Evolutionary conservation across 2,797 vertebrate species (phyloP), one percentile per base, ranked within the genome.

Genomic region (Amphiprion clarkii): DNA sequence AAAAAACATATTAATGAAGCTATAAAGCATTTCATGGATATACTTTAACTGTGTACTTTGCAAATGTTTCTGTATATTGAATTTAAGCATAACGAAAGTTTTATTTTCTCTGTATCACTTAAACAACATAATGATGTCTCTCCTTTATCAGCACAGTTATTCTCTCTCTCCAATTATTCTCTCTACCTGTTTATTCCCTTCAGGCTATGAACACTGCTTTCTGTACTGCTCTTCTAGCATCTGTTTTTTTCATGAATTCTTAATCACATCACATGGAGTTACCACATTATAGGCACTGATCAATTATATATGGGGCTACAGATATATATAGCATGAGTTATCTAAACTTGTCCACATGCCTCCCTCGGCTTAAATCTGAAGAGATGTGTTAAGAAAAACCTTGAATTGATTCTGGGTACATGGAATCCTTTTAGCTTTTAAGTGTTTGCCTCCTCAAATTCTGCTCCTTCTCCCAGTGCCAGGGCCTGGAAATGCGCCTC

Each of bases 161-260:
- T 51, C 48, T 3, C 9, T 51, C 48, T 51, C 19, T 51, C 36
- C 10, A 39, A 11, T 39, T 39, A 39, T 10, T 3, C 10, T 23
- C 9, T 51, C 48, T 51, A 21, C 8, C 17, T 11, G n/a, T 23
- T 51, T 4, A 51, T 21, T 51, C 48, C 8, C n/a, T 51, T 21
- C n/a, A 21, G 7, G n/a, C 48, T n/a, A 0, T 19, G 16, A 27
- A 14, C 6, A 4, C 17, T 48, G 33, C 12, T 39, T 21, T 9
- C 6, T 51, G 13, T n/a, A 33, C 44, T 9, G 17, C 13, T 53
- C 8, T 0, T 6, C 55, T 39, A 12, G 4, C 44, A 58, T 57
- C 60, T 65, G n/a, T 54, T 76, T 51, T 52, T 49, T 57, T 56
- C n/a, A 19, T 66, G 16, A 25, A 74, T 77, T 71, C 44, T 67